These are phyloP conservation scores for Incurvaria masculella DNA, from an alignment of 2,888 invertebrate genomes.

Conservation along the genomic window DNA sequence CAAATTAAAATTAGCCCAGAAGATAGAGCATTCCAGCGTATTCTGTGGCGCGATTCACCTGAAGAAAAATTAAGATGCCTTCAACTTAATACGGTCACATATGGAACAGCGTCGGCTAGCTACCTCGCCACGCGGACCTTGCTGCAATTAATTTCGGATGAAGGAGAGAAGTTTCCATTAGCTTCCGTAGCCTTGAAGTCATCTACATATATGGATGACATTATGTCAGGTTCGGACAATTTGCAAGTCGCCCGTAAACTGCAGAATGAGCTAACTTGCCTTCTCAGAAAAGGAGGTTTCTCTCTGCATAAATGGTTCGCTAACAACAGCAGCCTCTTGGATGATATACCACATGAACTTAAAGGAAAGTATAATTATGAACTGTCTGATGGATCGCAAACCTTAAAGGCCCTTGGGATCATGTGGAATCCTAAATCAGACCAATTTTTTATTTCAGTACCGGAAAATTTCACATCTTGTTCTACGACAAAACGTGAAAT, in stretches of 20 bases:
- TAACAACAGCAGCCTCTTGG: background rate
- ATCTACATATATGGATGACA: slow-evolving; percentile 18
- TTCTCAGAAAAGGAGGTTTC: slow-evolving; percentile 22
- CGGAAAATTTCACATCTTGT: background rate
- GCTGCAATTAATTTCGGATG: slow-evolving; percentile 12
- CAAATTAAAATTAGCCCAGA: slow-evolving; percentile 17
- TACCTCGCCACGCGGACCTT: slow-evolving; percentile 17
- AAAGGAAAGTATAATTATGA: background rate
- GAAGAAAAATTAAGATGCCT: slow-evolving; percentile 10
- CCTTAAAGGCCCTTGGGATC: background rate
- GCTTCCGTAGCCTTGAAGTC: slow-evolving; percentile 15
- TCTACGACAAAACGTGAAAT: background rate
- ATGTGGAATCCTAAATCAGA: background rate
- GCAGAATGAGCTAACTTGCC: slow-evolving; percentile 13
- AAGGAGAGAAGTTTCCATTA: slow-evolving; percentile 7
- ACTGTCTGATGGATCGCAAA: background rate
- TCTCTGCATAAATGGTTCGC: slow-evolving; percentile 20
- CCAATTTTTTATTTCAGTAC: background rate
- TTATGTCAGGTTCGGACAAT: slow-evolving; percentile 17
- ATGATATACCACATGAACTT: background rate
- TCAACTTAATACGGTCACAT: slow-evolving; percentile 15
- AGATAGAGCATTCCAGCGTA: slow-evolving; percentile 18
- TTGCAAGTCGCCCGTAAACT: slow-evolving; percentile 15
- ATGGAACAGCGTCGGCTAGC: slow-evolving; percentile 16
- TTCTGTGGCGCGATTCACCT: slow-evolving; percentile 16